These are phyloP conservation scores for Autographa pulchrina DNA, from an alignment of 2,888 invertebrate species.

Conservation along the genomic window DNA sequence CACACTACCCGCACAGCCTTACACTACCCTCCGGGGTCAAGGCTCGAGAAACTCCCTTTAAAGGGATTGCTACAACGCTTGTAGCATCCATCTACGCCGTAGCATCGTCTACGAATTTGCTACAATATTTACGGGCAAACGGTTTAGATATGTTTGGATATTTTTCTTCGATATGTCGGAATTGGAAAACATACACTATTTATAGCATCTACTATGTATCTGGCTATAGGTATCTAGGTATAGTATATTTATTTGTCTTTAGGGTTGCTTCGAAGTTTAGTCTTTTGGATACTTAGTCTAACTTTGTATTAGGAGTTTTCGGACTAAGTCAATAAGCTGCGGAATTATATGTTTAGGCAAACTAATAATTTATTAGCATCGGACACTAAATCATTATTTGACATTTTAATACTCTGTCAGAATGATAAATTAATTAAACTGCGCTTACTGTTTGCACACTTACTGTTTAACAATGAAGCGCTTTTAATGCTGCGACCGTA, in stretches of 20 bases:
- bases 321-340: neutral
- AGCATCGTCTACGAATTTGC: constrained; percentile 45
- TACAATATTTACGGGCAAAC: constrained; percentile 45
- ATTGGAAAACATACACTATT: neutral
- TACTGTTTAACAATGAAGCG: neutral
- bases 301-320: neutral
- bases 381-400: neutral
- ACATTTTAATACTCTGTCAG: neutral
- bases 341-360: neutral
- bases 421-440: neutral
- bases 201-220: neutral
- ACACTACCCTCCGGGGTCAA: constrained; percentile 45
- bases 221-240: too few relatives aligned
- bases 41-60: constrained; percentile 43
- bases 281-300: neutral
- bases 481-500: neutral
- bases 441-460: neutral
- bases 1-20: constrained; percentile 30
- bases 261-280: neutral
- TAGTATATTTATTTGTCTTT: neutral
- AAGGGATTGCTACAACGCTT: constrained; percentile 48
- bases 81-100: constrained; percentile 51
- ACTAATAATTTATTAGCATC: neutral
- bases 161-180: constrained; percentile 3
- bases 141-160: constrained; percentile 37